Conservation (phyloP, 2,797 vertebrate species). For the Lagorchestes hirsutus region DNA sequence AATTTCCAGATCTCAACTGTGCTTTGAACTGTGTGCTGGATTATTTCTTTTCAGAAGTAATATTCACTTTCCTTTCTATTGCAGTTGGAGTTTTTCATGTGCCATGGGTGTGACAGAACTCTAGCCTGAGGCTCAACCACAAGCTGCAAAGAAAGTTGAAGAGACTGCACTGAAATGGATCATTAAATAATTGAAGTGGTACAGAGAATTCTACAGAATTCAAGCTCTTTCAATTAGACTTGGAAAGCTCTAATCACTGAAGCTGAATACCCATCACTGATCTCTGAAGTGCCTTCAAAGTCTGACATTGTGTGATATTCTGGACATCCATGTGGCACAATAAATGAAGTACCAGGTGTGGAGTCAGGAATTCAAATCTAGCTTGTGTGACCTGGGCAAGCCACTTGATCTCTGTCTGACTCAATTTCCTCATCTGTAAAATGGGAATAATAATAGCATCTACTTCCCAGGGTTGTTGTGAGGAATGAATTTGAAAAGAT, state of each 20-base stretch:
- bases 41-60: slow-evolving; percentile 35
- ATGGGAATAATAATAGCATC: not conserved
- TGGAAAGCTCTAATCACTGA: not conserved
- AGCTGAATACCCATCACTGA: not conserved
- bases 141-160: not conserved
- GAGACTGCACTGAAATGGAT: not conserved
- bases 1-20: slow-evolving; percentile 20
- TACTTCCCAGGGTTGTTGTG: not conserved
- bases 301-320: not conserved
- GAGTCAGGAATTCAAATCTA: not conserved
- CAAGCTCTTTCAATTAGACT: not conserved
- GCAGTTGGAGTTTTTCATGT: slow-evolving; percentile 1
- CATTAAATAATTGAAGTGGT: not conserved
- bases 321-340: not conserved
- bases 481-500: not conserved
- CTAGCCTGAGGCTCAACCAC: not conserved
- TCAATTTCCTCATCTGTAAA: not conserved
- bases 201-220: not conserved
- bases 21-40: slow-evolving; percentile 23
- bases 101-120: not conserved
- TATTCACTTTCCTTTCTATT: not conserved
- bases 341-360: not conserved
- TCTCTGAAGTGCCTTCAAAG: not conserved
- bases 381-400: not conserved
- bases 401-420: not conserved